Evolutionary conservation across 2,888 invertebrate genomes (phyloP).

Genomic region (Phalangium opilio): DNA sequence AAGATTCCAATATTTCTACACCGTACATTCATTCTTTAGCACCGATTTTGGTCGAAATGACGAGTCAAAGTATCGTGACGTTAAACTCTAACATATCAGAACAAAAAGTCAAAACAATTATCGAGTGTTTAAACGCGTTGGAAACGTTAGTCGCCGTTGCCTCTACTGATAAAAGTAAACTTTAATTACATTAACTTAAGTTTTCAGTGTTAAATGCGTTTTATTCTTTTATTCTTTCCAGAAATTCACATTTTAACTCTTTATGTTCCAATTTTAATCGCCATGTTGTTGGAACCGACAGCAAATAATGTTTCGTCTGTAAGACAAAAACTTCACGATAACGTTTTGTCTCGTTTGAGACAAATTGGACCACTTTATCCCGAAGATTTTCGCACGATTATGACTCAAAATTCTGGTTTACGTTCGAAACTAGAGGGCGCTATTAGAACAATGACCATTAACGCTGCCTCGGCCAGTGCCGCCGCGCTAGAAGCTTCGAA

Average conservation of each 20-base stretch:
- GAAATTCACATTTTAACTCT: constrained; percentile 79
- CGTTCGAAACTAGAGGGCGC: constrained; percentile 70
- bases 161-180: constrained; percentile 61
- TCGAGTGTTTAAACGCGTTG: constrained; percentile 55
- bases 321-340: constrained; percentile 61
- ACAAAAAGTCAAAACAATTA: constrained; percentile 49
- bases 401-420: constrained; percentile 65
- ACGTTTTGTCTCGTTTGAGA: constrained; percentile 73
- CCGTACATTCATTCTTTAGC: constrained; percentile 68
- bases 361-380: constrained; percentile 84
- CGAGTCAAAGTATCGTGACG: constrained; percentile 44
- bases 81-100: constrained; percentile 44
- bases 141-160: constrained; percentile 57
- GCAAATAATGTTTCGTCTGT: constrained; percentile 44
- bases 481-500: constrained; percentile 3
- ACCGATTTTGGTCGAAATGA: constrained; percentile 51
- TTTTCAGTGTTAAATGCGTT: too few species aligned
- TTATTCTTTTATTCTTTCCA: constrained; percentile 32
- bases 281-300: constrained; percentile 54
- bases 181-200: constrained; percentile 6
- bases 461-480: constrained; percentile 4
- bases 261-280: constrained; percentile 76
- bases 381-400: constrained; percentile 79
- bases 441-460: constrained; percentile 33
- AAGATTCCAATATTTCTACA: constrained; percentile 50